Conservation (phyloP, 2,888 invertebrate species). For the Asteroscopus sphinx region DNA sequence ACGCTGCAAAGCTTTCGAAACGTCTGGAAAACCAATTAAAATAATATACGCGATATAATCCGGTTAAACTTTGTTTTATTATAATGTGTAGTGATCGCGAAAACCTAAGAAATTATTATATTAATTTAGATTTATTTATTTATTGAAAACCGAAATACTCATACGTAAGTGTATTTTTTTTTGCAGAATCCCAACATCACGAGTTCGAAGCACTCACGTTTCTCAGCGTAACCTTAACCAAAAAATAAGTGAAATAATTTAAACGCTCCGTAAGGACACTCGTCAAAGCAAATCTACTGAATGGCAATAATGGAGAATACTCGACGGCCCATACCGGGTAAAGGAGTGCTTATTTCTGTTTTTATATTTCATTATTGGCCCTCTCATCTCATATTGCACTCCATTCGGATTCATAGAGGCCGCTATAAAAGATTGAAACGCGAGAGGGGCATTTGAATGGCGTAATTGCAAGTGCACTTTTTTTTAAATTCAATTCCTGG, state of each 20-base stretch:
- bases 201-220: conserved; percentile 30
- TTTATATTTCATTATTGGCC: conserved; percentile 89
- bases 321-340: conserved; percentile 78
- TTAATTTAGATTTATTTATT: no score
- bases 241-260: conserved; percentile 76
- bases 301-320: conserved; percentile 85
- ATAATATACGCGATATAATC: no score
- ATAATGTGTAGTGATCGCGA: no score
- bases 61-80: no score
- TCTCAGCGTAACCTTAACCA: conserved; percentile 54
- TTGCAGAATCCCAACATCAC: background rate
- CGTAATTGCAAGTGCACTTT: conserved; percentile 88
- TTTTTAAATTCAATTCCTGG: conserved; percentile 86
- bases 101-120: no score
- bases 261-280: conserved; percentile 82
- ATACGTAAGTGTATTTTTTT: no score
- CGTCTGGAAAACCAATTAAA: no score
- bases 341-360: conserved; percentile 87
- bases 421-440: conserved; percentile 89
- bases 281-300: conserved; percentile 83
- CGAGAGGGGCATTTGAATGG: conserved; percentile 88
- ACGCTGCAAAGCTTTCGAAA: no score
- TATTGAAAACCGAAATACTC: no score
- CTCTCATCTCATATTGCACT: conserved; percentile 89
- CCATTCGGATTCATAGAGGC: conserved; percentile 84